Conservation (phyloP, 2,888 invertebrate species). For the Cephus sareptanus region DNA sequence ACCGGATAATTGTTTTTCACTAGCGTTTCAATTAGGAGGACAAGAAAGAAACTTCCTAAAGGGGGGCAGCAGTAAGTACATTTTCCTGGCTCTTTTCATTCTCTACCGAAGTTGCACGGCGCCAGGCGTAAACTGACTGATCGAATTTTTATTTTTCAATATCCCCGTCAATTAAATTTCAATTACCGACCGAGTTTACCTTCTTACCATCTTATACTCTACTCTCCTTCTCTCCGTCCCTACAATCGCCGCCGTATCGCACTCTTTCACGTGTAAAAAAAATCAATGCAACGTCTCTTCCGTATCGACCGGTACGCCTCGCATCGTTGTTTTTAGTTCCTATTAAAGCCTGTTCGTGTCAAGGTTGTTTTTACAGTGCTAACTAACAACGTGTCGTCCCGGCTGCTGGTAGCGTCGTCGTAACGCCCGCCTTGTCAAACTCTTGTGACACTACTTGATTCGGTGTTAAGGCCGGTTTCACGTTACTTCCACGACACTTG, state of each 20-base stretch:
- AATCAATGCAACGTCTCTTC: background rate
- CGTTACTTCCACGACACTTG: background rate
- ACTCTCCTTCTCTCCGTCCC: background rate
- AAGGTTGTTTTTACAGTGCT: slow-evolving; percentile 32
- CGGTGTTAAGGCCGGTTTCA: background rate
- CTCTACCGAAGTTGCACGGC: background rate
- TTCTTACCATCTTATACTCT: background rate
- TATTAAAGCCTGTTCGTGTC: slow-evolving; percentile 36
- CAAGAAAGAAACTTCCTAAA: background rate
- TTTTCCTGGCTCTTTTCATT: background rate
- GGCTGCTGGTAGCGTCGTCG: background rate
- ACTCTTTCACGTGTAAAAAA: background rate
- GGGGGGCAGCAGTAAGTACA: background rate
- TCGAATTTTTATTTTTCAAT: background rate
- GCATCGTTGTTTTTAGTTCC: slow-evolving; percentile 42
- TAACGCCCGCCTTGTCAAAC: background rate
- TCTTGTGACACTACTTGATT: slow-evolving; percentile 23
- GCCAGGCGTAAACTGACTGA: background rate
- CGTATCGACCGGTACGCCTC: slow-evolving; percentile 1
- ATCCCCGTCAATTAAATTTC: background rate
- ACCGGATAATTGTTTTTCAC: background rate
- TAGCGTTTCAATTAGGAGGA: background rate
- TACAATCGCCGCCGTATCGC: background rate
- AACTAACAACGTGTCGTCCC: background rate
- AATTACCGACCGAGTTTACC: background rate